Percentiles rank a stretch among this genome's conserved stretches.
Evolutionary conservation across 2,113 vertebrate species (phyloP).

Genomic region (Gymnorhina tibicen): DNA sequence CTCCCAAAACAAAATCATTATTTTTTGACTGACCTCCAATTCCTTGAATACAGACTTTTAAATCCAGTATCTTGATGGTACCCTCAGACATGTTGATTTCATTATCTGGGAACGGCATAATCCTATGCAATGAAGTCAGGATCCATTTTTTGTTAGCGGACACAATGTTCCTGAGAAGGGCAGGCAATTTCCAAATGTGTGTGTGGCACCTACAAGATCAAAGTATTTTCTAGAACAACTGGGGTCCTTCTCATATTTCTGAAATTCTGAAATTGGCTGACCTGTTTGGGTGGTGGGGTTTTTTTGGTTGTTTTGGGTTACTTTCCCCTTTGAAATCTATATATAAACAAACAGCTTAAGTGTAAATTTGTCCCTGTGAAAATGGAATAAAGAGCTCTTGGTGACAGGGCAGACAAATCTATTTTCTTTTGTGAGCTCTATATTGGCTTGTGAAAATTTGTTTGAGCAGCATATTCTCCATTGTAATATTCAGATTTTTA

Average conservation of each 20-base stretch:
- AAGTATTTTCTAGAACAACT: neutral
- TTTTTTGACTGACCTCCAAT: neutral
- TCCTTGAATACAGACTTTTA: neutral
- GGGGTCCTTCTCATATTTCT: neutral
- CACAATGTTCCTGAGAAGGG: neutral
- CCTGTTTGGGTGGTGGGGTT: fast-evolving
- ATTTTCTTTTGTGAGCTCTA: neutral
- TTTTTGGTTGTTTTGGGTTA: neutral
- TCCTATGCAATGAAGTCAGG: neutral
- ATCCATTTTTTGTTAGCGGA: neutral
- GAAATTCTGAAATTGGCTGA: neutral
- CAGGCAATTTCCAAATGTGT: neutral
- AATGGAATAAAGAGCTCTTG: neutral
- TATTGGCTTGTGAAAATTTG: neutral
- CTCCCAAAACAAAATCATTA: neutral
- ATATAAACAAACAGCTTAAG: neutral
- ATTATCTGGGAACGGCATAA: neutral
- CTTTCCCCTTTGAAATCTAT: neutral
- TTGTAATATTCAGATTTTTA: neutral
- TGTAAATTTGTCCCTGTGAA: neutral
- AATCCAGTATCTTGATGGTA: neutral
- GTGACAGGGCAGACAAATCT: neutral
- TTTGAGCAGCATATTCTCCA: neutral
- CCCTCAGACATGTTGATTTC: neutral
- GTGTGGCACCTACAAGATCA: neutral